phyloP scores from a whole-genome alignment of 1,140 invertebrate genomes.

The Drosophila triauraria region DNA sequence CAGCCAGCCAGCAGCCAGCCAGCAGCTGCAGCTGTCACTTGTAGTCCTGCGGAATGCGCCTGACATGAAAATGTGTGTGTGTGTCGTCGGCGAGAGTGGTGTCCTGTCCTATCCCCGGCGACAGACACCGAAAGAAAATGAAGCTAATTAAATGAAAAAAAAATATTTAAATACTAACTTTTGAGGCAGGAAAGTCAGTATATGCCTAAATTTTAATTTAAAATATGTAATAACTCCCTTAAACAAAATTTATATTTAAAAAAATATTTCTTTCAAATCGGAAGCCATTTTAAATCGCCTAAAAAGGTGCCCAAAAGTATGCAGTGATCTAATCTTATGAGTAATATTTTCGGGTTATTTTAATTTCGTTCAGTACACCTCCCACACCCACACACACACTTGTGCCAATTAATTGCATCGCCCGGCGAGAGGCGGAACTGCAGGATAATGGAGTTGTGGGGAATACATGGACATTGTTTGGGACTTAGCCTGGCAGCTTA shows the following conservation, averaged over 20 bases:
- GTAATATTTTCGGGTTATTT: background rate
- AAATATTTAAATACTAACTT: too few relatives aligned
- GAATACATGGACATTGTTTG: slow-evolving; percentile 36
- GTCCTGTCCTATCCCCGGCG: background rate
- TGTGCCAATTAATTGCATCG: slow-evolving; percentile 54
- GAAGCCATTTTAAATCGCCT: too few relatives aligned
- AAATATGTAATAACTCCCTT: too few relatives aligned
- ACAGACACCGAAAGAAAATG: background rate
- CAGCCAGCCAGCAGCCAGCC: slow-evolving; percentile 3
- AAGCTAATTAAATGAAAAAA: background rate
- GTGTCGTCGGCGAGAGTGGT: background rate
- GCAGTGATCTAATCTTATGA: too few relatives aligned
- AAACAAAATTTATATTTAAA: too few relatives aligned
- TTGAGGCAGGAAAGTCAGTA: too few relatives aligned
- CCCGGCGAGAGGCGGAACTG: slow-evolving; percentile 9
- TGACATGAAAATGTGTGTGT: slow-evolving; percentile 24
- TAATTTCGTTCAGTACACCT: background rate
- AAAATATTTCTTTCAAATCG: too few relatives aligned
- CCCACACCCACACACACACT: background rate
- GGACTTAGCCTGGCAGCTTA: slow-evolving; percentile 22
- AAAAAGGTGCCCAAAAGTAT: too few relatives aligned
- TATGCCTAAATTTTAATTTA: too few relatives aligned
- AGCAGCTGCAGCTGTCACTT: slow-evolving; percentile 46
- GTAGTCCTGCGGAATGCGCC: slow-evolving; percentile 34
- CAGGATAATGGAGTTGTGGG: slow-evolving; percentile 1